Evolutionary conservation across 1,140 invertebrate species (phyloP), one percentile per base, ranked within the genome.

Genomic region (Acromyrmex charruanus): DNA sequence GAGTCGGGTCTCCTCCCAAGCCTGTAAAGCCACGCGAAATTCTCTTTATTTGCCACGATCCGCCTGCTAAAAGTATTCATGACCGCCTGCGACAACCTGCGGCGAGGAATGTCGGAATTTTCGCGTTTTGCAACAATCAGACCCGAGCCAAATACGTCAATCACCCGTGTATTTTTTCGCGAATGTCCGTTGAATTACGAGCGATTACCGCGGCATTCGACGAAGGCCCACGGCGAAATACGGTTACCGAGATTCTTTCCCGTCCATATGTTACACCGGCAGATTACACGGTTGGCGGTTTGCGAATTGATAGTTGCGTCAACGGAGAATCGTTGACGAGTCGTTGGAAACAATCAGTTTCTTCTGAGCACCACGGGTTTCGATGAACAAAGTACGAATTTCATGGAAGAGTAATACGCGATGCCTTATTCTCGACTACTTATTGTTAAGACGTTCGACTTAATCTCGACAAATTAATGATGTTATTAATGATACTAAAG

Each of bases 131-230:
- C n/a, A 82, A 71, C 35, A 44, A 18, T 49, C 68, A 71, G 25
- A 49, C 53, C 68, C 44, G 68, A 82, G 80, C 80, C 80, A 55
- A 82, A 82, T 82, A 82, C 80, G 80, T 82, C 80, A 82, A 82
- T 82, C 80, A 82, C 35, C n/a, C 25, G 55, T 6, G 7, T 21
- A 84, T 84, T 74, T 84, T 75, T 74, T 81, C 65, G 12, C 39
- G 69, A 75, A 61, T 44, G 5, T 31, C 25, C 68, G 80, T 74
- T 74, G 80, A 84, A 84, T 84, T 61, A 74, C 55, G 69, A 82
- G 68, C 39, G 53, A 31, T 55, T 25, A 82, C 35, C 25, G 49
- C 79, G 35, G 51, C 31, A 55, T 21, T 71, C 66, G 51, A 21
- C 35, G 35, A 59, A 9, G 55, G 68, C 69, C 80, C 39, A 55